A percentile compares a stretch with the other conserved stretches of the same genome.
phyloP scores from a whole-genome alignment of 2,113 vertebrate species.

The Parus major region DNA sequence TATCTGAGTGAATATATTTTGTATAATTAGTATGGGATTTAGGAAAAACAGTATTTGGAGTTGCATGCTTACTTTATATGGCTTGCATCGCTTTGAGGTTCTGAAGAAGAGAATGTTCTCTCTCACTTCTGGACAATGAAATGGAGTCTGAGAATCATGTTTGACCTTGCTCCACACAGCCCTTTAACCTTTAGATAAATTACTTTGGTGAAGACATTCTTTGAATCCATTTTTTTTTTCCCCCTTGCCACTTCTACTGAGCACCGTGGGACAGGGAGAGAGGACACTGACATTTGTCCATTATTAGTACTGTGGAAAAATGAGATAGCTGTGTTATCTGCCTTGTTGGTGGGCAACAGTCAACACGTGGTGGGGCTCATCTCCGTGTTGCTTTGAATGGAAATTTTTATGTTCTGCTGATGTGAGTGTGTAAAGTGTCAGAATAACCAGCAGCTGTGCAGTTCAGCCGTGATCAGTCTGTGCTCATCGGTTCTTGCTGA shows the following conservation, averaged over 20 bases:
- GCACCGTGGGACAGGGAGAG: neutral
- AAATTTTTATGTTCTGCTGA: neutral
- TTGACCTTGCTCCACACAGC: neutral
- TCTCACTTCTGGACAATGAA: neutral
- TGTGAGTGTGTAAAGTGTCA: neutral
- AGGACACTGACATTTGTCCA: neutral
- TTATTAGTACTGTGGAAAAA: neutral
- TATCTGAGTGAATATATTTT: neutral
- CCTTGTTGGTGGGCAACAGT: neutral
- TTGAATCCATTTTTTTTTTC: neutral
- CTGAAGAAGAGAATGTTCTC: neutral
- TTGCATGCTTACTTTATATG: neutral
- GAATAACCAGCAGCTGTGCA: neutral
- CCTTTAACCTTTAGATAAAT: neutral
- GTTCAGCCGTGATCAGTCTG: fast-evolving
- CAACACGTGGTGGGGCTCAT: neutral
- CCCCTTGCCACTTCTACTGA: neutral
- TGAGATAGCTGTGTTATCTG: neutral
- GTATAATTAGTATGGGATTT: neutral
- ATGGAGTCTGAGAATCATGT: neutral
- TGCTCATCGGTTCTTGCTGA: neutral
- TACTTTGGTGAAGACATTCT: neutral
- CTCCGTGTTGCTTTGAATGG: neutral
- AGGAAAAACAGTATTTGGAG: neutral
- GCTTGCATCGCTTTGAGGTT: neutral